phyloP scores from a whole-genome alignment of 2,888 invertebrate species.

The Cerastoderma edule region DNA sequence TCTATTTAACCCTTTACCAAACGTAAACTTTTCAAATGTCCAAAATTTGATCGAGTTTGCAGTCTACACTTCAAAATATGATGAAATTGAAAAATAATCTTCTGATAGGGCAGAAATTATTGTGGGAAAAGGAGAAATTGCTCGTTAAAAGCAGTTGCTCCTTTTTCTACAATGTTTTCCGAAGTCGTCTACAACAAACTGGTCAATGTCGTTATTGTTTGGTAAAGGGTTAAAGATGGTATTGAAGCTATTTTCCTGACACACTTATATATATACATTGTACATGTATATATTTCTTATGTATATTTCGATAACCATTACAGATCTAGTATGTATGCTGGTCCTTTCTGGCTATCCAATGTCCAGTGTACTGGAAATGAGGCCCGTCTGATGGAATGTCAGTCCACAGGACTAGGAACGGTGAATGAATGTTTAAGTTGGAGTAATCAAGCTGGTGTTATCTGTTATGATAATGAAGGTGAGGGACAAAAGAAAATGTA shows the following conservation, averaged over 20 bases:
- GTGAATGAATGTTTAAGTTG: conserved; percentile 54
- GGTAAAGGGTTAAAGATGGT: too few relatives aligned
- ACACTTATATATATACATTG: neutral
- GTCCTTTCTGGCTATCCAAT: conserved; percentile 86
- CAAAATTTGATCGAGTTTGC: too few relatives aligned
- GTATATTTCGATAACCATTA: too few relatives aligned
- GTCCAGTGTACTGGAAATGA: conserved; percentile 69
- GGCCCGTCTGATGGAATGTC: conserved; percentile 57
- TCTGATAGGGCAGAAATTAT: neutral
- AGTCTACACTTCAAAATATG: too few relatives aligned
- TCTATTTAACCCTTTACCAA: too few relatives aligned
- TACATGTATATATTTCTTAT: too few relatives aligned
- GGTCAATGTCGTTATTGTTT: too few relatives aligned
- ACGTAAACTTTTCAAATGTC: too few relatives aligned
- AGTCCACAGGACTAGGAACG: conserved; percentile 53
- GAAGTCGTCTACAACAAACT: too few relatives aligned
- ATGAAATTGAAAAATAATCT: too few relatives aligned
- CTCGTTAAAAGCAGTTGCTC: neutral
- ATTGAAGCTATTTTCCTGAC: neutral
- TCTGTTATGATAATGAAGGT: conserved; percentile 72
- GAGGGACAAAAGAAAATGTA: too few relatives aligned
- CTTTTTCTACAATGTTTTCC: neutral
- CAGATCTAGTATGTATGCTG: conserved; percentile 32
- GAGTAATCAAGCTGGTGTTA: conserved; percentile 67
- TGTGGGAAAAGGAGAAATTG: conserved; percentile 3